Evolutionary conservation across 2,888 invertebrate species (phyloP).

Genomic region (Smittia sp.): DNA sequence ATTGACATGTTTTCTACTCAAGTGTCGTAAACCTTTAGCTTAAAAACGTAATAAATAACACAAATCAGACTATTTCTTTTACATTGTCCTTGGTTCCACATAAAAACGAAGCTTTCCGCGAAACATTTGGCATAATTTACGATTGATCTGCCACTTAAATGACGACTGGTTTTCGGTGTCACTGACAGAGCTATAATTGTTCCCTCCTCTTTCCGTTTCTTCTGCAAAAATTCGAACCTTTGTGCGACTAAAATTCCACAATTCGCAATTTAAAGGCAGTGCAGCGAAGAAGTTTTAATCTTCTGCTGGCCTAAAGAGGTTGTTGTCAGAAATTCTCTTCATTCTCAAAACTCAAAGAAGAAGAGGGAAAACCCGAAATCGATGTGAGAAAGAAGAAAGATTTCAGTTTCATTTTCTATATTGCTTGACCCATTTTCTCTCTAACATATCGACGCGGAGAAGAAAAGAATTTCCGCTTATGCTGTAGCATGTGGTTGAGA

Average conservation of each 20-base stretch:
- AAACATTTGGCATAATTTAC: too few relatives aligned
- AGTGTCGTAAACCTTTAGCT: too few relatives aligned
- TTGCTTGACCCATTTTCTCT: slow-evolving; percentile 30
- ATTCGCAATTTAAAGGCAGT: neutral
- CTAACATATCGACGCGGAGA: slow-evolving; percentile 1
- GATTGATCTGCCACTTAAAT: too few relatives aligned
- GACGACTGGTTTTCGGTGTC: too few relatives aligned
- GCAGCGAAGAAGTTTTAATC: slow-evolving; percentile 2
- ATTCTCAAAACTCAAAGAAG: neutral
- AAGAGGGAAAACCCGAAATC: slow-evolving; percentile 2
- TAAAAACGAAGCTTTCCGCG: too few relatives aligned
- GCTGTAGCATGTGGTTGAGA: slow-evolving; percentile 24
- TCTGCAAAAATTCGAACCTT: too few relatives aligned
- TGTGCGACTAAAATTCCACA: neutral
- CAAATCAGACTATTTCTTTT: too few relatives aligned
- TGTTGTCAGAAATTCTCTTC: neutral
- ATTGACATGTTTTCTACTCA: too few relatives aligned
- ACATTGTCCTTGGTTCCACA: too few relatives aligned
- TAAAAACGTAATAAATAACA: too few relatives aligned
- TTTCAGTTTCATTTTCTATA: slow-evolving; percentile 39
- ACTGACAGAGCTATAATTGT: too few relatives aligned
- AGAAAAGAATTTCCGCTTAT: slow-evolving; percentile 33
- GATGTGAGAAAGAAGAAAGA: slow-evolving; percentile 15
- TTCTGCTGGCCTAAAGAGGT: neutral
- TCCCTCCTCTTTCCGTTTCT: too few relatives aligned